These are phyloP conservation scores for Chondrilla cf. caribensis DNA, from an alignment of 37 sponge, comb jelly and placozoan genomes.

Conservation along the genomic window DNA sequence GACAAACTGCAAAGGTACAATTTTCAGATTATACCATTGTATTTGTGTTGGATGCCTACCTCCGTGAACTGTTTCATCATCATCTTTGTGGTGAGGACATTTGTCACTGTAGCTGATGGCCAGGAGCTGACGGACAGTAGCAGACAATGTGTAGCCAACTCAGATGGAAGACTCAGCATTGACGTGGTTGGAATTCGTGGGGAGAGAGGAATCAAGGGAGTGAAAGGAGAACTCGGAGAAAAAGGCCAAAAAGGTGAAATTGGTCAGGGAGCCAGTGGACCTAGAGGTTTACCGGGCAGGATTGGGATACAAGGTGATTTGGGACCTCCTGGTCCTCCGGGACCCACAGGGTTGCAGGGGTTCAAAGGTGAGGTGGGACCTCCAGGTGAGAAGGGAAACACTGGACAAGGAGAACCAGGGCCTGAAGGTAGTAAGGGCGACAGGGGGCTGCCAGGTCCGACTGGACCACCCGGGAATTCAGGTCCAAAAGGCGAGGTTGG, in stretches of 20 bases:
- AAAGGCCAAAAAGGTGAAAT: not conserved
- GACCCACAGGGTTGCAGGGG: not conserved
- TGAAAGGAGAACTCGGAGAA: not conserved
- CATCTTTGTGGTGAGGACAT: too few species aligned
- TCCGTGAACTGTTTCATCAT: too few species aligned
- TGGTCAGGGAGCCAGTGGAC: not conserved
- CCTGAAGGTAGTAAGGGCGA: not conserved
- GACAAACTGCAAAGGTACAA: too few species aligned
- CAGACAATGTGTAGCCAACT: not conserved
- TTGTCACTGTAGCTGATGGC: too few species aligned
- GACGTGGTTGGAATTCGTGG: slow-evolving; percentile 1
- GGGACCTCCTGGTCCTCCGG: not conserved
- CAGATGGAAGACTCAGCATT: slow-evolving; percentile 1
- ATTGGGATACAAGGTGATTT: not conserved
- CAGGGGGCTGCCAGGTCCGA: not conserved
- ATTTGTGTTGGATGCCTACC: too few species aligned
- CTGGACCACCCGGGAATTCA: not conserved
- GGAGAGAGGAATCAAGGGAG: not conserved
- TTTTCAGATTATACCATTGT: too few species aligned
- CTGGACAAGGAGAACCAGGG: not conserved
- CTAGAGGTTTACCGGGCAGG: not conserved
- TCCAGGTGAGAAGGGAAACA: not conserved
- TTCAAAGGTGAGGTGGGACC: not conserved
- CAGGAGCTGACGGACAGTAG: too few species aligned
- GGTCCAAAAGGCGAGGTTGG: not conserved